Conservation (phyloP, 2,113 vertebrate species). For the Microcebus griseorufus region DNA sequence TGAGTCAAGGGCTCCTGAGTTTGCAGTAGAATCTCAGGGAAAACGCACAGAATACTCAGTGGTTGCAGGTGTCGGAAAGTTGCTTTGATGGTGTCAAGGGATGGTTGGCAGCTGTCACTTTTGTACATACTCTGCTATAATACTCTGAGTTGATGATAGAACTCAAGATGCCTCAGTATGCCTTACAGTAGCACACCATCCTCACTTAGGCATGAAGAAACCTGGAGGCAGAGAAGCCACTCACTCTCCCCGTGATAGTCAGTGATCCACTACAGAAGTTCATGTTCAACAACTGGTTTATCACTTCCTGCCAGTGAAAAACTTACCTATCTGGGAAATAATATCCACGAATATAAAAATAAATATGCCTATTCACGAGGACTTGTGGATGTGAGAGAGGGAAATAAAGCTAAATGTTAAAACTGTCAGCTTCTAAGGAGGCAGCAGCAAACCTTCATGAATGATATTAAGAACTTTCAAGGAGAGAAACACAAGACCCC, state of each 20-base stretch:
- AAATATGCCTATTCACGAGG: background rate
- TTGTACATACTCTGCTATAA: background rate
- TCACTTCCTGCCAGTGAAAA: background rate
- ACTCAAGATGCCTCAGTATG: background rate
- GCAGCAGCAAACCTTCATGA: background rate
- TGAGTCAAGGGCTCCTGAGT: background rate
- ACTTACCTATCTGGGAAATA: background rate
- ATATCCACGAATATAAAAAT: background rate
- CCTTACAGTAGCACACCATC: background rate
- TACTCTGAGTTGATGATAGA: background rate
- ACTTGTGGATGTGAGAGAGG: background rate
- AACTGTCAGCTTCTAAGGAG: background rate
- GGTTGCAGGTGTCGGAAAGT: background rate
- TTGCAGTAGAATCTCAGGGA: background rate
- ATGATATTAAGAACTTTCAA: background rate
- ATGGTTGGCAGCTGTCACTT: background rate
- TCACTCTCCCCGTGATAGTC: background rate
- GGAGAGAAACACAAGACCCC: background rate
- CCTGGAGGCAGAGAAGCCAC: background rate
- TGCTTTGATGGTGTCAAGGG: background rate
- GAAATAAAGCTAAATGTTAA: background rate
- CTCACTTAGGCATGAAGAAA: background rate
- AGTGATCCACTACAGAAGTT: background rate
- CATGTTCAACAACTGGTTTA: background rate
- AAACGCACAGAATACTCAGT: background rate